Percentiles rank a stretch among this genome's conserved stretches.
phyloP scores from a whole-genome alignment of 2,888 invertebrate species.

The Pemphredon lugubris region DNA sequence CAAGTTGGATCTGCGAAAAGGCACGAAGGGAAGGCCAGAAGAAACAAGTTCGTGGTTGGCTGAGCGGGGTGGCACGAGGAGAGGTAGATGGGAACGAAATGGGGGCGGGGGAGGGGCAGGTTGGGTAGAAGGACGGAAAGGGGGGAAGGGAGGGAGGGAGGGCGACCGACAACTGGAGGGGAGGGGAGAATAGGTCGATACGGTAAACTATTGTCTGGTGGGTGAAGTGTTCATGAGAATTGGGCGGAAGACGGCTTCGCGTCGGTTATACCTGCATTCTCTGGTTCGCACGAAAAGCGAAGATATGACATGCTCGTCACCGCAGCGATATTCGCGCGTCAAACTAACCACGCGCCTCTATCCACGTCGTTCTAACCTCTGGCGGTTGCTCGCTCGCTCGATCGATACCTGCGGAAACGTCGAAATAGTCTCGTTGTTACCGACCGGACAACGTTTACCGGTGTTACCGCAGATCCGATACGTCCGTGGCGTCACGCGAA shows the following conservation, averaged over 20 bases:
- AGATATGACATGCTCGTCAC: slow-evolving; percentile 45
- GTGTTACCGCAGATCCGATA: no score
- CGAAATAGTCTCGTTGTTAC: slow-evolving; percentile 16
- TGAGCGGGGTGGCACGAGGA: slow-evolving; percentile 54
- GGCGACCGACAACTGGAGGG: no score
- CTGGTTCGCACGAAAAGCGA: slow-evolving; percentile 60
- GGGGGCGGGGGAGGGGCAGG: no score
- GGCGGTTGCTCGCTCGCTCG: slow-evolving; percentile 23
- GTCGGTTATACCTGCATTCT: slow-evolving; percentile 65
- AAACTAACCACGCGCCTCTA: slow-evolving; percentile 38
- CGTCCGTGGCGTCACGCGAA: no score
- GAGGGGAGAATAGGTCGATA: slow-evolving; percentile 74
- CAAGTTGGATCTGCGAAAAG: slow-evolving; percentile 68
- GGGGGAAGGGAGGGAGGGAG: slow-evolving; percentile 8
- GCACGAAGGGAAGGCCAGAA: slow-evolving; percentile 67
- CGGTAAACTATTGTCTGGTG: slow-evolving; percentile 77
- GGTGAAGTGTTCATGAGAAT: slow-evolving; percentile 73
- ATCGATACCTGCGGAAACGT: slow-evolving; percentile 45
- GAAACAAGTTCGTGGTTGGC: slow-evolving; percentile 66
- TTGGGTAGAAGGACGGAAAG: slow-evolving; percentile 1
- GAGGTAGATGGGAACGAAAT: slow-evolving; percentile 52
- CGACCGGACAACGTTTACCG: slow-evolving; percentile 30
- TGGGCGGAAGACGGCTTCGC: slow-evolving; percentile 65
- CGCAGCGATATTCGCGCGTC: slow-evolving; percentile 36
- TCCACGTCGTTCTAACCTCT: slow-evolving; percentile 40